These are phyloP conservation scores for Lordiphosa andalusiaca DNA, from an alignment of 2,888 invertebrate species.

Conservation along the genomic window DNA sequence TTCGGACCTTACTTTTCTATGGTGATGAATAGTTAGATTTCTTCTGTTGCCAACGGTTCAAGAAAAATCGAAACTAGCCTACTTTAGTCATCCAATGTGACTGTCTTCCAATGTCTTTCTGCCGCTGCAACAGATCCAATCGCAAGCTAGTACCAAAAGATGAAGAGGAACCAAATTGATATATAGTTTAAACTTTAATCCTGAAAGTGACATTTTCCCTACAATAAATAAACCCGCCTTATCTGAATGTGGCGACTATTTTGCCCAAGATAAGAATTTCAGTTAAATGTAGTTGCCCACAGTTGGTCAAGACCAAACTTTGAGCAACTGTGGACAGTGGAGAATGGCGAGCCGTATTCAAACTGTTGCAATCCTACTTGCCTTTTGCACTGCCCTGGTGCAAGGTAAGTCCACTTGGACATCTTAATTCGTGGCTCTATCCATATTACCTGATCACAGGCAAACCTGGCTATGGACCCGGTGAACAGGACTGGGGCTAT, in stretches of 20 bases:
- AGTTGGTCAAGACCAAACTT: not conserved
- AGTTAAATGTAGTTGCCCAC: constrained; percentile 27
- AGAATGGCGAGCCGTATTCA: constrained; percentile 24
- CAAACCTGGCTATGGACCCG: constrained; percentile 82
- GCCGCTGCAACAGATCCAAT: too few relatives aligned
- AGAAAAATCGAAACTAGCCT: too few relatives aligned
- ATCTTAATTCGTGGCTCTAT: not conserved
- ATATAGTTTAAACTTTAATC: too few relatives aligned
- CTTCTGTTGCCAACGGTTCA: too few relatives aligned
- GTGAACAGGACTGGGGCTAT: constrained; percentile 88
- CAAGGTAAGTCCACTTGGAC: constrained; percentile 25
- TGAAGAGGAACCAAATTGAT: too few relatives aligned
- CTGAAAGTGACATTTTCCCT: too few relatives aligned
- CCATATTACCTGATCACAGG: constrained; percentile 66
- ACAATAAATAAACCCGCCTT: not conserved
- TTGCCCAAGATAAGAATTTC: constrained; percentile 8
- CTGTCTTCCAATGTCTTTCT: too few relatives aligned
- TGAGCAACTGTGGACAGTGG: constrained; percentile 22
- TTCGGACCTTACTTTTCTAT: too few relatives aligned
- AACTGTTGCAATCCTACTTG: constrained; percentile 33
- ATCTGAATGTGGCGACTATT: not conserved
- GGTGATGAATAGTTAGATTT: too few relatives aligned
- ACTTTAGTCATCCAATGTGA: too few relatives aligned
- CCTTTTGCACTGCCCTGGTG: constrained; percentile 23
- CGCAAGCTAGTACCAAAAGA: too few relatives aligned